phyloP scores from a whole-genome alignment of 2,797 vertebrate genomes.

The Gobio occitaniae region DNA sequence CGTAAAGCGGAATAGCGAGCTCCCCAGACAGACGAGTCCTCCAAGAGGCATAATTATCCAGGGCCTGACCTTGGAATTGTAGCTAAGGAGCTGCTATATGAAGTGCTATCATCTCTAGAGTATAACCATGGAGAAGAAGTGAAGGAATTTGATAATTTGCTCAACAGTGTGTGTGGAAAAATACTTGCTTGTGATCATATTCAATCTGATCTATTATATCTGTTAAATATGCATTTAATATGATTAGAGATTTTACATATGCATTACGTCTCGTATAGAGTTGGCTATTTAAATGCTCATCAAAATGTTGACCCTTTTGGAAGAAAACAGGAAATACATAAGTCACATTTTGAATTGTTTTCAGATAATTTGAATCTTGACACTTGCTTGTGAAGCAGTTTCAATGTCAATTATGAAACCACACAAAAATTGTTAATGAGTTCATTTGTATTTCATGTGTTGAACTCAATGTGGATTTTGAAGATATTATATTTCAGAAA shows the following conservation, averaged over 20 bases:
- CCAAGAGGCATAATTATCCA: conserved; percentile 55
- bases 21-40: conserved; percentile 69
- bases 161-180: not conserved
- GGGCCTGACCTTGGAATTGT: conserved; percentile 46
- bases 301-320: not conserved
- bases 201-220: not conserved
- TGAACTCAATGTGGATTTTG: not conserved
- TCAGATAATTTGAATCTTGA: not conserved
- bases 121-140: not conserved
- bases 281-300: not conserved
- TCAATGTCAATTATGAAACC: not conserved
- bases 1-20: conserved; percentile 53
- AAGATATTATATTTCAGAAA: too few relatives aligned
- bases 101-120: conserved; percentile 23
- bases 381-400: not conserved
- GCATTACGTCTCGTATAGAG: too few relatives aligned
- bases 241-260: not conserved
- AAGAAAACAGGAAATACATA: not conserved
- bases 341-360: not conserved
- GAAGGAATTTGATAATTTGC: conserved; percentile 24
- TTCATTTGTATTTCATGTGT: not conserved
- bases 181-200: not conserved
- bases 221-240: not conserved
- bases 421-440: not conserved
- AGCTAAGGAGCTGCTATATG: conserved; percentile 29